Percentiles rank a stretch among this genome's conserved stretches.
Evolutionary conservation across 2,888 invertebrate species (phyloP).

Genomic region (Sesamia inferens): DNA sequence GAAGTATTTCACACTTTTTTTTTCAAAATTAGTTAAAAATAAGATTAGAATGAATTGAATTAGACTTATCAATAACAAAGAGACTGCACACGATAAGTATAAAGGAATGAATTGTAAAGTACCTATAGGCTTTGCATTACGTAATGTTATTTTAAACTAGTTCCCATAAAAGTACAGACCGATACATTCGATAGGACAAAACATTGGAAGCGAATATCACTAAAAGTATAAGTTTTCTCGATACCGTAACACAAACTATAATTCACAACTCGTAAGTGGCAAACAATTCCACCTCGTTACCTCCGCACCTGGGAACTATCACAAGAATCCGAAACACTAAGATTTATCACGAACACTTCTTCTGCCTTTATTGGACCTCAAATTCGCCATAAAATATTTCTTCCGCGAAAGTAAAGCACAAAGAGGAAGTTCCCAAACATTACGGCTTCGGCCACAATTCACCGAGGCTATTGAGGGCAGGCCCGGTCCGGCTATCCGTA

Average conservation of each 20-base stretch:
- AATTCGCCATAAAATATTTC: constrained; percentile 57
- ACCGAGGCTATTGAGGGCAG: constrained; percentile 62
- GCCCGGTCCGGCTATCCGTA: constrained; percentile 56
- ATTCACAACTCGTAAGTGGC: constrained; percentile 48
- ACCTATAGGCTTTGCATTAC: background rate
- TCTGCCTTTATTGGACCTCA: constrained; percentile 54
- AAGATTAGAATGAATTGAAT: too few species aligned
- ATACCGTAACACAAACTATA: constrained; percentile 39
- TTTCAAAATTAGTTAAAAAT: too few species aligned
- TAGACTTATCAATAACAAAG: background rate
- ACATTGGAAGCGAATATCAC: background rate
- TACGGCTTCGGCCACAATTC: constrained; percentile 60
- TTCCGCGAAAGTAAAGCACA: constrained; percentile 44
- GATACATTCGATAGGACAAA: background rate
- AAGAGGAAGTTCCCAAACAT: constrained; percentile 59
- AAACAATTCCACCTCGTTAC: constrained; percentile 51
- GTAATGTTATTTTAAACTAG: background rate
- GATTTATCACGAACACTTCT: constrained; percentile 55
- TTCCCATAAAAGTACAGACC: background rate
- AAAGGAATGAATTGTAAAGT: background rate
- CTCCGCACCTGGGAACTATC: constrained; percentile 58
- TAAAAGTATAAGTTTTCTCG: constrained; percentile 23
- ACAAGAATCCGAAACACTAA: constrained; percentile 51
- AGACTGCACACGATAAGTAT: background rate
- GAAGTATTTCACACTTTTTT: too few species aligned